A percentile compares a stretch with the other conserved stretches of the same genome.
phyloP scores from a whole-genome alignment of 2,888 invertebrate genomes.

The Apodemia hepburni region DNA sequence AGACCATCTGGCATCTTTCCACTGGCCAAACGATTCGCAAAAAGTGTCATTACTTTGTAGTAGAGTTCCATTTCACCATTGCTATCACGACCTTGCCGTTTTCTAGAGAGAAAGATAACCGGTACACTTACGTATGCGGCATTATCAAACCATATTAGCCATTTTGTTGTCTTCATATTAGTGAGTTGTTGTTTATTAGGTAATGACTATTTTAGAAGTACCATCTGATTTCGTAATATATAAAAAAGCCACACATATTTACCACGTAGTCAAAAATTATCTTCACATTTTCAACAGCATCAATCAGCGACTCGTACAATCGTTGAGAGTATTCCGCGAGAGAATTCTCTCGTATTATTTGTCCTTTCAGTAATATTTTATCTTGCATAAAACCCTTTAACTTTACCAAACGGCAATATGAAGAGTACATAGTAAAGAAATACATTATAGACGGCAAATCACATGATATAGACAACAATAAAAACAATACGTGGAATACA shows the following conservation, averaged over 20 bases:
- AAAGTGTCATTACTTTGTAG: too few relatives aligned
- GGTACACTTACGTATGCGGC: too few relatives aligned
- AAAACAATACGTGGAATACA: neutral
- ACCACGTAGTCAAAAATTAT: conserved; percentile 12
- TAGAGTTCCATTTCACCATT: too few relatives aligned
- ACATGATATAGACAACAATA: neutral
- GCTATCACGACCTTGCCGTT: too few relatives aligned
- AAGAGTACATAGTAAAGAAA: conserved; percentile 14
- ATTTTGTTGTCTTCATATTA: too few relatives aligned
- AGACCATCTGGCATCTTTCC: too few relatives aligned
- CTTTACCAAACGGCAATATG: conserved; percentile 9
- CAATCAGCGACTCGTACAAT: conserved; percentile 16
- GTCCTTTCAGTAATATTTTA: conserved; percentile 14
- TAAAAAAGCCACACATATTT: neutral
- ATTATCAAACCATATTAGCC: too few relatives aligned
- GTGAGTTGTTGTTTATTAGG: too few relatives aligned
- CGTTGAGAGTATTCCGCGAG: conserved; percentile 10
- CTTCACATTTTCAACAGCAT: conserved; percentile 13
- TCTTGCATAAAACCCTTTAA: conserved; percentile 11
- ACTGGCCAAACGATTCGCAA: too few relatives aligned
- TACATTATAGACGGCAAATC: conserved; percentile 9
- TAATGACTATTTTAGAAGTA: too few relatives aligned
- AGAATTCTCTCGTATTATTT: conserved; percentile 12
- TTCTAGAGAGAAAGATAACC: too few relatives aligned
- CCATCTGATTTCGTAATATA: too few relatives aligned